Base-by-base conservation (phyloP, 2,113 vertebrate species). In the Eclectus roratus region DNA sequence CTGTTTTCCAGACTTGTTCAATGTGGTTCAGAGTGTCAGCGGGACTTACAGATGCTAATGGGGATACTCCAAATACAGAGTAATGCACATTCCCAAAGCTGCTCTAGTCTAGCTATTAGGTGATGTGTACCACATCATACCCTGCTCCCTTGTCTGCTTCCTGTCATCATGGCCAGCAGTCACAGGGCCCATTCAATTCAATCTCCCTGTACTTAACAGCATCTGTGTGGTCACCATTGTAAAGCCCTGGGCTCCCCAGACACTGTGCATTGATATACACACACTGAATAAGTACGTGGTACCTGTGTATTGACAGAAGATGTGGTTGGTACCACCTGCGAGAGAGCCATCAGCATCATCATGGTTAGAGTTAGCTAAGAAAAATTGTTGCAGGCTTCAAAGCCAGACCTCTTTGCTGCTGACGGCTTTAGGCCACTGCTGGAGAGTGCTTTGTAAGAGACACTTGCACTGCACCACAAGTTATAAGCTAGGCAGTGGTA, bases 101-200 rank as follows among this genome's bases (percentile, higher is more conserved):
- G 23, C 29, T 74, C 18, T 18, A 39, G 9, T 66, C 43, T 71
- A 35, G 56, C 11, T 84, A 31, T 56, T 56, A 50, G 65, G 74
- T n/a, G 20, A 56, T 31, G 21, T 39, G 58, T 74, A 17, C 29
- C 29, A 31, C 0, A 0, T 63, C 20, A 0, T 33, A 3, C 55
- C 35, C 56, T 50, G 69, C 33, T 61, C 27, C 43, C 31, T 37
- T 41, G 35, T 28, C 37, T 66, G 39, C 33, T 74, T 19, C 49
- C 5, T 4, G 43, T 41, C 69, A 37, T 27, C 0, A 0, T 46
- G 49, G 43, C 31, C 69, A 80, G 61, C 23, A 68, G 49, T 33
- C 31, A 33, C 43, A n/a, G 21, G 11, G 13, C 24, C 31, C 19
- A 33, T 41, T 58, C 69, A 61, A 31, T 7, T 21, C 33, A 28